Base-by-base conservation (phyloP, 2,113 vertebrate species). In the Phylloscopus trochilus region DNA sequence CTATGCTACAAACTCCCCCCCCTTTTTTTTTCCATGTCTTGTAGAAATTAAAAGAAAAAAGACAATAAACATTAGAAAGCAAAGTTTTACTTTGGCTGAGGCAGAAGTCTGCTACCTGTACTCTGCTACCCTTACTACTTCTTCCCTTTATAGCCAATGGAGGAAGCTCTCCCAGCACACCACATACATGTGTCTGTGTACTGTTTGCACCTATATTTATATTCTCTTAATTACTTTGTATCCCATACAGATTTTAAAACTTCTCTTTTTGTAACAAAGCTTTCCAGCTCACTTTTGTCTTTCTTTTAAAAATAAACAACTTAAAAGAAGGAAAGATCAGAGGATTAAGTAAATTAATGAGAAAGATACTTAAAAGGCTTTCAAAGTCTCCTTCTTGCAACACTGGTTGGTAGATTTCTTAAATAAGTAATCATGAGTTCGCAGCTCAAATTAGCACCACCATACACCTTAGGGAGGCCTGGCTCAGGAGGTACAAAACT, bases 331-430 rank as follows among this genome's bases (percentile, higher is more conserved):
- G 83, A 51, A 82, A 97, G 97, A 97, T 97, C 95, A 97, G 97
- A 97, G 82, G 96, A 96, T 93, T 94, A 97, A 97, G 67, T 83
- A 95, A 96, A 96, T 97, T 97, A 97, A 97, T 96, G 91, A 97
- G 92, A 94, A 96, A 92, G 89, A 95, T 91, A 94, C 87, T 94
- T 96, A 97, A 95, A 97, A 97, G 95, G 87, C 79, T 92, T 96
- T 96, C 94, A 82, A 96, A 96, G 92, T 93, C 77, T 91, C 75
- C 83, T 89, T 94, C 69, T 93, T 92, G 92, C 84, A 95, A 95
- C 91, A 93, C 82, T 95, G 94, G 86, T 87, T 74, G 51, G 55
- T 78, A 87, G 68, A 76, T 93, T 89, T 73, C 93, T 96, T 82
- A n/a, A 91, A 94, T 89, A 95, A 91, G 68, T 80, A 92, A 95